Percentiles rank a stretch among this genome's conserved stretches.
These are phyloP conservation scores for Macrobrachium rosenbergii DNA, from an alignment of 1,140 invertebrate genomes.

Conservation along the genomic window DNA sequence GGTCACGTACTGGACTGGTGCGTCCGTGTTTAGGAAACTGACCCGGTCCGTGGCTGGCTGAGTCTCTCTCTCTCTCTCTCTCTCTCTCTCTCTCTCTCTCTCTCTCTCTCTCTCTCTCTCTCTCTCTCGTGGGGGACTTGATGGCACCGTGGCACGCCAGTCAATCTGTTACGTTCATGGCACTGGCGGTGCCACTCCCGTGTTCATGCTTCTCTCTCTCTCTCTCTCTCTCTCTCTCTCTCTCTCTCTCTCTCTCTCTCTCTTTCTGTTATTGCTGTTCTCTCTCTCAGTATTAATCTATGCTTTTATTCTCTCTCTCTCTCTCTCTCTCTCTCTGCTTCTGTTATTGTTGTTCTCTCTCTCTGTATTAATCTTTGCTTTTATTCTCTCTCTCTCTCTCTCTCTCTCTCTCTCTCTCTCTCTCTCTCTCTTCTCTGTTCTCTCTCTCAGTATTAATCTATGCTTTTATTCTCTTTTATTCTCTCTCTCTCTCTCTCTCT, in stretches of 20 bases:
- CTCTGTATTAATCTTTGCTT: neutral
- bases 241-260: neutral
- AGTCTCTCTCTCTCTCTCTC: too few relatives aligned
- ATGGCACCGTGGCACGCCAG: neutral
- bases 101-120: neutral
- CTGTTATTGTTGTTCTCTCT: neutral
- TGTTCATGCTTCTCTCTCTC: neutral
- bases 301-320: neutral
- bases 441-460: neutral
- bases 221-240: slow-evolving; percentile 1
- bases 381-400: neutral
- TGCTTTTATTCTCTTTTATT: neutral
- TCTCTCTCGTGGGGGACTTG: neutral
- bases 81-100: too few relatives aligned
- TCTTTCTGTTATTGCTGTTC: neutral
- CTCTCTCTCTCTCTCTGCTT: too few relatives aligned
- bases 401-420: slow-evolving; percentile 2
- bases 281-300: neutral
- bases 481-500: slow-evolving; percentile 6
- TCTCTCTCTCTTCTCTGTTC: slow-evolving; percentile 1
- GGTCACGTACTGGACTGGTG: too few relatives aligned
- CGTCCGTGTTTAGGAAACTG: too few relatives aligned
- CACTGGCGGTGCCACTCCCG: neutral
- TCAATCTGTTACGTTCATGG: neutral
- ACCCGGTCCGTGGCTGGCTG: too few relatives aligned